Evolutionary conservation across 1,140 invertebrate genomes (phyloP).

Genomic region (Drosophila sp.): DNA sequence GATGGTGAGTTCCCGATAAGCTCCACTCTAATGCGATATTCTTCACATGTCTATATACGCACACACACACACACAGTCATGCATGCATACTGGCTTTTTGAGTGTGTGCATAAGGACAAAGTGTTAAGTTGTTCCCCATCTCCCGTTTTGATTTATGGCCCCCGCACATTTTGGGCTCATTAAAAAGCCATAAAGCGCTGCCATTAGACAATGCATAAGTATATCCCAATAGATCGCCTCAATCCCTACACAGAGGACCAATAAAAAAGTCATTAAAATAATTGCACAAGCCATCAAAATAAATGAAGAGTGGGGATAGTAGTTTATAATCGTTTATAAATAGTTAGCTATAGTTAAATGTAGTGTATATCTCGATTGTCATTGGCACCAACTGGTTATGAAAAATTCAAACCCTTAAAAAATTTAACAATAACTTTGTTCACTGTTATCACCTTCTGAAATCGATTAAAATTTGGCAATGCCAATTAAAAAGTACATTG

Average conservation of each 20-base stretch:
- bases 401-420: neutral
- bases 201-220: constrained; percentile 39
- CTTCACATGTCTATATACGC: constrained; percentile 26
- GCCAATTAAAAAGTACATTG: neutral
- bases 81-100: neutral
- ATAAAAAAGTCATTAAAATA: constrained; percentile 51
- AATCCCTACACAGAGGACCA: constrained; percentile 19
- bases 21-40: constrained; percentile 55
- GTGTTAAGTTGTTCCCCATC: constrained; percentile 54
- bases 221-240: constrained; percentile 21
- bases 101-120: constrained; percentile 25
- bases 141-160: constrained; percentile 62
- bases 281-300: constrained; percentile 24
- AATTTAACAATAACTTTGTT: neutral
- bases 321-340: neutral
- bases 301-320: neutral
- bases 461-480: neutral
- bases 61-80: constrained; percentile 24
- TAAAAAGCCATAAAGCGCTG: constrained; percentile 64
- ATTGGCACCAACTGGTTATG: neutral
- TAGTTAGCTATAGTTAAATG: too few species aligned
- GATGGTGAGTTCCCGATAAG: constrained; percentile 61
- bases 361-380: too few species aligned
- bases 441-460: neutral
- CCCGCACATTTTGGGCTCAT: constrained; percentile 54